These are phyloP conservation scores for Zaprionus kolodkinae DNA, from an alignment of 1,140 invertebrate genomes.

Conservation along the genomic window DNA sequence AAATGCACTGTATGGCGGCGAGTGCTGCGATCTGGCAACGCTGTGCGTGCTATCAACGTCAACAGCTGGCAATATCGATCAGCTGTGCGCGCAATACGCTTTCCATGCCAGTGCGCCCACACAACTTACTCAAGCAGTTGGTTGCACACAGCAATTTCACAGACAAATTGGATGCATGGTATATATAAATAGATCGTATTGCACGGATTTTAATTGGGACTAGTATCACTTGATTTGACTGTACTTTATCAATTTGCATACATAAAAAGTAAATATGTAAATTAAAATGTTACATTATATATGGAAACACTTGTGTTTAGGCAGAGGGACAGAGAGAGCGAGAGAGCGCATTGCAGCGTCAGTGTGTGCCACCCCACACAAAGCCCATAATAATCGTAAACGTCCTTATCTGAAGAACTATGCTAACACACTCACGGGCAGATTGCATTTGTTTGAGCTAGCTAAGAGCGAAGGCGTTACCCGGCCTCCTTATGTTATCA, in stretches of 20 bases:
- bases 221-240: not conserved
- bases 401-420: not conserved
- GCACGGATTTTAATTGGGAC: not conserved
- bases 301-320: not conserved
- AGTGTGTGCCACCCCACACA: not conserved
- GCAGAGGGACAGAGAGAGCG: not conserved
- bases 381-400: not conserved
- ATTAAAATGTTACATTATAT: not conserved
- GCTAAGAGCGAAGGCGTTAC: not conserved
- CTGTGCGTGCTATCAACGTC: slow-evolving; percentile 8
- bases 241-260: not conserved
- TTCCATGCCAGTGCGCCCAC: not conserved
- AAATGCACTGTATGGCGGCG: not conserved
- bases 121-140: not conserved
- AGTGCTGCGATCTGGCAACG: slow-evolving; percentile 27
- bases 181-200: not conserved
- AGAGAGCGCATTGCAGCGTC: not conserved
- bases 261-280: not conserved
- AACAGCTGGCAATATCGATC: slow-evolving; percentile 11
- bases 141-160: too few species aligned
- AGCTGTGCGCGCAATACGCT: slow-evolving; percentile 8
- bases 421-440: not conserved
- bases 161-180: not conserved
- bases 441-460: slow-evolving; percentile 2
- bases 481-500: slow-evolving; percentile 4